Base-by-base conservation (phyloP, 2,797 vertebrate species). In the Spondyliosoma cantharus region DNA sequence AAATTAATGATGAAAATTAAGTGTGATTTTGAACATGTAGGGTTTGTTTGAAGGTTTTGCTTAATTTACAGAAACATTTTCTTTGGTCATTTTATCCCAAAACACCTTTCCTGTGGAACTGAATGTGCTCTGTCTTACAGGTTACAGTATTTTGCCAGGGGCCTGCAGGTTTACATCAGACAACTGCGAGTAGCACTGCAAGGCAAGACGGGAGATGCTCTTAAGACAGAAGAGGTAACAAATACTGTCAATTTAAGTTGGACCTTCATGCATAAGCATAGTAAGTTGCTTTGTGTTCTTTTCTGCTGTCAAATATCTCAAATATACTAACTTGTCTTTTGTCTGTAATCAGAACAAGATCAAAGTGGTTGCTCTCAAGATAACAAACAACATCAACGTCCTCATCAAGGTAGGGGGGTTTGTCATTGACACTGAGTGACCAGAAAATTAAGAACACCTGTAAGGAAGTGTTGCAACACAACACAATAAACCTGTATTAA, bases 331-430 rank as follows among this genome's bases (percentile, higher is more conserved):
- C 32, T 17, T 43, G 0, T 48, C 71, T 86, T 83, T 64, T 92
- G 89, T 91, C 29, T 85, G 15, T 52, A 2, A 14, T 53, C 92
- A 99, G 98, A 99, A 99, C 93, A 99, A 99, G 94, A 99, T 99
- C 82, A 99, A 99, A 95, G 98, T 99, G 77, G 98, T 99, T 90
- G 98, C 98, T 72, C 94, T 99, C 86, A 99, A 99, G 95, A 99
- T 99, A 92, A 99, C 98, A 60, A 99, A 98, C 93, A 99, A 99
- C 92, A 99, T 99, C 88, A 99, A 99, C 53, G 94, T 99, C 91
- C 96, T 99, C 91, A 99, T 99, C 89, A 99, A 99, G 97, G 98
- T 98, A 80, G 54, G 19, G 20, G 4, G 13, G 1, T 14, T 29
- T 2, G 2, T 16, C 37, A 15, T 14, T 16, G 2, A 64, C 42